phyloP scores from a whole-genome alignment of 2,888 invertebrate species.

The Caenorhabditis virilis region DNA sequence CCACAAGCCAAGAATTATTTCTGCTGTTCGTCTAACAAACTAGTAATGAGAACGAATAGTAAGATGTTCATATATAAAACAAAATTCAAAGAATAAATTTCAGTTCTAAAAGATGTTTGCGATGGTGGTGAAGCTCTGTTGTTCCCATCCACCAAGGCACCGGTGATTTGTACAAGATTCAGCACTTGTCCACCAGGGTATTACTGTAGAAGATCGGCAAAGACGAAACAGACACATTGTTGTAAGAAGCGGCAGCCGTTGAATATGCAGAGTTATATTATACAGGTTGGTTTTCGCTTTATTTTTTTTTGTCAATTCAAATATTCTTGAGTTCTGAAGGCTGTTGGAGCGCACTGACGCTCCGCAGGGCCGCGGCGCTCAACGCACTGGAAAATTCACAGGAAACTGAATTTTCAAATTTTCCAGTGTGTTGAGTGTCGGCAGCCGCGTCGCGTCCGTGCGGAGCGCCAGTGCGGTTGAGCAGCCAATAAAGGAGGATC shows the following conservation, averaged over 20 bases:
- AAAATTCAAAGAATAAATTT: too few species aligned
- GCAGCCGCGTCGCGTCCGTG: too few species aligned
- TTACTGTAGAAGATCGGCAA: slow-evolving; percentile 38
- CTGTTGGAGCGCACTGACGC: too few species aligned
- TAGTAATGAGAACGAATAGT: slow-evolving; percentile 33
- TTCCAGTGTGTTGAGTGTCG: too few species aligned
- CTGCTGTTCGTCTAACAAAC: slow-evolving; percentile 44
- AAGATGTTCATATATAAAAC: too few species aligned
- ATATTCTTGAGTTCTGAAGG: too few species aligned
- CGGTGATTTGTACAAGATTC: slow-evolving; percentile 46
- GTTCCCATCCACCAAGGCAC: slow-evolving; percentile 44
- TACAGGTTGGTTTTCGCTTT: slow-evolving; percentile 18
- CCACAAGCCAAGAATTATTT: slow-evolving; percentile 50
- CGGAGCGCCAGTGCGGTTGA: too few species aligned
- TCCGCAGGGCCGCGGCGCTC: too few species aligned
- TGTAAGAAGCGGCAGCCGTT: slow-evolving; percentile 39
- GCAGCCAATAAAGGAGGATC: too few species aligned
- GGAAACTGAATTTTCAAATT: too few species aligned
- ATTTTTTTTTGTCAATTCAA: neutral
- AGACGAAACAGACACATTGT: slow-evolving; percentile 44
- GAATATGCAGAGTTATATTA: slow-evolving; percentile 45
- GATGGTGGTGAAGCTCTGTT: slow-evolving; percentile 44
- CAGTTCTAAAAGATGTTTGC: slow-evolving; percentile 44
- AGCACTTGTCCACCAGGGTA: slow-evolving; percentile 44
- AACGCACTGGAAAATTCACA: too few species aligned